Percentiles rank a stretch among this genome's conserved stretches.
phyloP scores from a whole-genome alignment of 2,797 vertebrate genomes.

The Neostethus bicornis region DNA sequence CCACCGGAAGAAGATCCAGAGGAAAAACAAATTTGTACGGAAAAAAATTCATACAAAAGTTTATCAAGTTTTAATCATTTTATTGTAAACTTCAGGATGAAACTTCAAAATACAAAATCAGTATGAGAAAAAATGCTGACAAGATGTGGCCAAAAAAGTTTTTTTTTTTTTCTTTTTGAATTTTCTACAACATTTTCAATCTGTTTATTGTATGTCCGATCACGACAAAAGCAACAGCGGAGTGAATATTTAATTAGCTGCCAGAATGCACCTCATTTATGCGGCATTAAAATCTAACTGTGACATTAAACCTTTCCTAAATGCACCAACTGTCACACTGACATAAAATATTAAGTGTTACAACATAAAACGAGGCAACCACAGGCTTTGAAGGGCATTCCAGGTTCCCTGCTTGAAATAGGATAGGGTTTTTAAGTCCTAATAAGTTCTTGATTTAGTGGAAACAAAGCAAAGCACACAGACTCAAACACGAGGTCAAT shows the following conservation, averaged over 20 bases:
- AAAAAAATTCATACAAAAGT: no score
- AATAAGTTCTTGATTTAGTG: conserved; percentile 76
- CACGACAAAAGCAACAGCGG: conserved; percentile 15
- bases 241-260: conserved; percentile 39
- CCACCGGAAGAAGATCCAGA: no score
- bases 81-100: conserved; percentile 1
- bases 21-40: no score
- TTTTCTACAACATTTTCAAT: no score
- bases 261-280: conserved; percentile 10
- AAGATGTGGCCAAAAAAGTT: conserved; percentile 8
- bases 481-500: conserved; percentile 36
- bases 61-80: not conserved
- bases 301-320: conserved; percentile 59
- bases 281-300: conserved; percentile 22
- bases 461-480: conserved; percentile 42
- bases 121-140: not conserved
- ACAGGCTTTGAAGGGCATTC: conserved; percentile 69
- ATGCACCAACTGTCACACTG: conserved; percentile 47
- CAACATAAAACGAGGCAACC: conserved; percentile 55
- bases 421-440: conserved; percentile 66
- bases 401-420: conserved; percentile 63
- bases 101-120: conserved; percentile 18
- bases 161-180: no score
- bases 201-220: conserved; percentile 24
- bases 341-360: conserved; percentile 73